Percentiles rank a stretch among this genome's conserved stretches.
These are phyloP conservation scores for Anhinga anhinga DNA, from an alignment of 2,113 vertebrate species.

Conservation along the genomic window DNA sequence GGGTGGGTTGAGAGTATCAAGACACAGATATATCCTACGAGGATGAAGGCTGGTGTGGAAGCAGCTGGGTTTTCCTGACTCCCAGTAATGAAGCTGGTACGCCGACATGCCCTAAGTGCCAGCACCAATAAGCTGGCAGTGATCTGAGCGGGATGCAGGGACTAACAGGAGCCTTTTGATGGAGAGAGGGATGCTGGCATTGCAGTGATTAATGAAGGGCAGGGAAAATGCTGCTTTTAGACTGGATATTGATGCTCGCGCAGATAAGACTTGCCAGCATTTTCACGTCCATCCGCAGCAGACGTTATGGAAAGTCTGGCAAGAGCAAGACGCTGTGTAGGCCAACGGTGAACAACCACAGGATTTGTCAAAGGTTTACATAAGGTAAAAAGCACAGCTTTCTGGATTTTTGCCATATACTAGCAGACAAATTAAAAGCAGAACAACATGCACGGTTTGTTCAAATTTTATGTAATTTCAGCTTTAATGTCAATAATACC, in stretches of 20 bases:
- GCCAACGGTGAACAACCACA: neutral
- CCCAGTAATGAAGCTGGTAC: neutral
- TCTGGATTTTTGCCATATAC: neutral
- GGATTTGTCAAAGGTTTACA: neutral
- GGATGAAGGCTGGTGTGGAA: neutral
- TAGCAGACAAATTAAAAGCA: neutral
- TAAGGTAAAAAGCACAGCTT: neutral
- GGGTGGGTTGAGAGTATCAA: no score
- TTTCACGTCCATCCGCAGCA: neutral
- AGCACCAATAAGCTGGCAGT: neutral
- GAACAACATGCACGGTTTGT: neutral
- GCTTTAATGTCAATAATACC: neutral
- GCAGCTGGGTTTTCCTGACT: neutral
- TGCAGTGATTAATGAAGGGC: neutral
- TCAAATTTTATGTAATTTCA: neutral
- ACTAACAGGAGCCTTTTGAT: neutral
- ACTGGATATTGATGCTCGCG: neutral
- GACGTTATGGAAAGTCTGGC: neutral
- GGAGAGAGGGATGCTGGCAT: neutral
- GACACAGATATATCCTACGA: neutral
- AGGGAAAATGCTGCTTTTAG: neutral
- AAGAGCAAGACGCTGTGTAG: neutral
- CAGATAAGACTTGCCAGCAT: neutral
- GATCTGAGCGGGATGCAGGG: rapidly evolving
- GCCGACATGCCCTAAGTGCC: rapidly evolving